Conservation (phyloP, 2,888 invertebrate genomes). For the Atethmia centrago region DNA sequence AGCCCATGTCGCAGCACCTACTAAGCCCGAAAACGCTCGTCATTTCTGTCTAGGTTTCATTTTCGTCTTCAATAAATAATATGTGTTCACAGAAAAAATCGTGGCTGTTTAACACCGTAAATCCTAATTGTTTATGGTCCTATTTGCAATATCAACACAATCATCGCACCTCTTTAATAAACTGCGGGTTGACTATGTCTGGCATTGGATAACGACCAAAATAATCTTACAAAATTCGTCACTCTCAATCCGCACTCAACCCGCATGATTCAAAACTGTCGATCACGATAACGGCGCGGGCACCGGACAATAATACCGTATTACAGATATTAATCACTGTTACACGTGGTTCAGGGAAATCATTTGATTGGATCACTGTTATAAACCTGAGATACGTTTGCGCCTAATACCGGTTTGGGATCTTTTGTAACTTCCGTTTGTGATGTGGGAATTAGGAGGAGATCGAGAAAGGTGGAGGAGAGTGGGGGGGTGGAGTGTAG, state of each 20-base stretch:
- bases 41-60: too few species aligned
- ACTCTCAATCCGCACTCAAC: conserved; percentile 70
- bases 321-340: conserved; percentile 79
- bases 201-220: neutral
- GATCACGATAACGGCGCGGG: conserved; percentile 73
- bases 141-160: neutral
- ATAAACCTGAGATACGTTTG: conserved; percentile 24
- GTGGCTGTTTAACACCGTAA: too few species aligned
- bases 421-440: conserved; percentile 55
- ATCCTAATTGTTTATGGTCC: too few species aligned
- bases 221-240: conserved; percentile 57
- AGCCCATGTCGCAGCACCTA: too few species aligned
- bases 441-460: conserved; percentile 39
- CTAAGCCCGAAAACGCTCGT: too few species aligned
- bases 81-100: too few species aligned
- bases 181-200: neutral
- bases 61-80: too few species aligned
- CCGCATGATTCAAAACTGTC: conserved; percentile 83
- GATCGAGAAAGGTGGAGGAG: neutral
- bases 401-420: conserved; percentile 24
- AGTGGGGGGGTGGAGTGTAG: neutral
- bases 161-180: neutral
- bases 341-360: conserved; percentile 61
- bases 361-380: conserved; percentile 58
- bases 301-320: conserved; percentile 67